These are phyloP conservation scores for Morpho helenor DNA, from an alignment of 2,888 invertebrate species.

Conservation along the genomic window DNA sequence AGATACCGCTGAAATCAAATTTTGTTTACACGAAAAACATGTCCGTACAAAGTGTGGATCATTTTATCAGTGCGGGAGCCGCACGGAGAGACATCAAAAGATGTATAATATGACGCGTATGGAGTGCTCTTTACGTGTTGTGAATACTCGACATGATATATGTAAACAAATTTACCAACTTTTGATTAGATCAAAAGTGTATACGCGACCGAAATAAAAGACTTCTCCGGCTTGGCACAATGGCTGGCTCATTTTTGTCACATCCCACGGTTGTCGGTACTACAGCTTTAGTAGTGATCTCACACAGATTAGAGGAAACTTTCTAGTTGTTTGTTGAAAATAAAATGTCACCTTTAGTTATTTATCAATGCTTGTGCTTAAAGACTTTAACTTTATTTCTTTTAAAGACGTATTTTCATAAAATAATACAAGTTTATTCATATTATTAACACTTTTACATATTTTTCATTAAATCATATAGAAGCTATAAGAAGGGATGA, in stretches of 20 bases:
- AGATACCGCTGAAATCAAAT: conserved; percentile 56
- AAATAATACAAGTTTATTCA: no score
- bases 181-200: conserved; percentile 66
- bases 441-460: no score
- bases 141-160: conserved; percentile 59
- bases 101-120: conserved; percentile 41
- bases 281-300: conserved; percentile 20
- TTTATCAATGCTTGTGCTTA: not conserved
- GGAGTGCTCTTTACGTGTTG: conserved; percentile 62
- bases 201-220: conserved; percentile 57
- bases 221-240: conserved; percentile 31
- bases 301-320: conserved; percentile 6
- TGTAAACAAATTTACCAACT: conserved; percentile 73
- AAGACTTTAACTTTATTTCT: no score
- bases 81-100: conserved; percentile 62
- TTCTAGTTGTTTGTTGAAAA: not conserved
- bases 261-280: conserved; percentile 28
- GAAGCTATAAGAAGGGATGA: no score
- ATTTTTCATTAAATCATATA: no score
- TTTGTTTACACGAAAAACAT: conserved; percentile 62
- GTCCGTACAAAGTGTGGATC: conserved; percentile 49
- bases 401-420: no score
- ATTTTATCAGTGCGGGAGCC: conserved; percentile 59
- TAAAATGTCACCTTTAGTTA: not conserved
- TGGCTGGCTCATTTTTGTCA: conserved; percentile 32